Conservation (phyloP, 2,113 vertebrate genomes). For the Python bivittatus region DNA sequence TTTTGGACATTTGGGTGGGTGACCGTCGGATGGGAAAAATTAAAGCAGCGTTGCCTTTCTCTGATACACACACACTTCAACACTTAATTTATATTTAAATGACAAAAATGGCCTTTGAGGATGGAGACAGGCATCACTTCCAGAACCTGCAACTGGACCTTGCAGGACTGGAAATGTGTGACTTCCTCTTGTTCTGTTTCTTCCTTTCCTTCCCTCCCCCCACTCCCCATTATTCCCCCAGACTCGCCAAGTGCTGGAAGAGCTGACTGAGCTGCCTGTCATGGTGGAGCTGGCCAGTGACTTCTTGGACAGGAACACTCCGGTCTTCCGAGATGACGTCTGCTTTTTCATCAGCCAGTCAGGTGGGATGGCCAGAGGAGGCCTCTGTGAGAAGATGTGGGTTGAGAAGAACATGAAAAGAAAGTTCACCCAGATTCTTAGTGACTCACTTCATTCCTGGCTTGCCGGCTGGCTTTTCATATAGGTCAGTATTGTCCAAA, state of each 20-base stretch:
- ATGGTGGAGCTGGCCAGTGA: slow-evolving; percentile 99
- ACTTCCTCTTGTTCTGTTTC: not conserved
- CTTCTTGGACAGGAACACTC: slow-evolving; percentile 97
- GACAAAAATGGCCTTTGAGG: not conserved
- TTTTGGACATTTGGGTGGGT: not conserved
- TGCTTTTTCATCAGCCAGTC: slow-evolving; percentile 99
- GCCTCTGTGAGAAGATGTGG: not conserved
- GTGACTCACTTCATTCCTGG: not conserved
- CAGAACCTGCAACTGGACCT: not conserved
- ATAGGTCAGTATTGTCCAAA: too few relatives aligned
- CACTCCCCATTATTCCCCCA: slow-evolving; percentile 49
- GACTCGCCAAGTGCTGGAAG: slow-evolving; percentile 98
- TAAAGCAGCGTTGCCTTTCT: not conserved
- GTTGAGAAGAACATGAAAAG: not conserved
- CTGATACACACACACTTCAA: not conserved
- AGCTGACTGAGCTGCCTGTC: slow-evolving; percentile 94
- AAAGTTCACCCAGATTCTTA: not conserved
- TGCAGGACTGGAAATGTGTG: not conserved
- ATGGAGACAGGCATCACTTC: not conserved
- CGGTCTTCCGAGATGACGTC: slow-evolving; percentile 95
- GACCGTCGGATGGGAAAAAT: not conserved
- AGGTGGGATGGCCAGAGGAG: slow-evolving; percentile 72
- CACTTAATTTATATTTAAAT: not conserved
- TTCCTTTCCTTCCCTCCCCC: not conserved
- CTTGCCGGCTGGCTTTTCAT: too few relatives aligned